Conservation (phyloP, 2,888 invertebrate species). For the Sesia bembeciformis region DNA sequence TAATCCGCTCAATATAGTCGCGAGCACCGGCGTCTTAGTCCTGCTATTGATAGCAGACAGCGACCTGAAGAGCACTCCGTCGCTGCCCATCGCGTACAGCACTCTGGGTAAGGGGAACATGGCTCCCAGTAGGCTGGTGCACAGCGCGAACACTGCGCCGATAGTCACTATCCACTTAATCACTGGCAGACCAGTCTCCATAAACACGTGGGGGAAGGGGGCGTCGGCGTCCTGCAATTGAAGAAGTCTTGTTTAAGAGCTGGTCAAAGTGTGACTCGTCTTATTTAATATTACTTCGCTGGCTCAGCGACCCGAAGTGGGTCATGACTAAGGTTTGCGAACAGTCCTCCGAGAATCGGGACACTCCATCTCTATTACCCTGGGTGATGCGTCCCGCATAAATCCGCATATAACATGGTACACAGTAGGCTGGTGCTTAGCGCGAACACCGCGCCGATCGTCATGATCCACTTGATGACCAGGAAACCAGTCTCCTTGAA, state of each 20-base stretch:
- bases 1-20: conserved; percentile 84
- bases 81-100: conserved; percentile 92
- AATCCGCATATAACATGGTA: conserved; percentile 90
- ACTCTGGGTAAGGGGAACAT: conserved; percentile 93
- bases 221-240: conserved; percentile 81
- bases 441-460: conserved; percentile 93
- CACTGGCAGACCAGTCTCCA: conserved; percentile 81
- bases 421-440: conserved; percentile 91
- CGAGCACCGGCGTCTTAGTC: conserved; percentile 86
- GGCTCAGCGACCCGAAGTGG: too few species aligned
- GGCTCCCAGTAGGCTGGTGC: conserved; percentile 89
- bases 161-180: conserved; percentile 93
- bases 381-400: conserved; percentile 72
- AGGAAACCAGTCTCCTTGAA: conserved; percentile 86
- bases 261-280: not conserved
- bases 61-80: conserved; percentile 87
- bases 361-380: too few species aligned
- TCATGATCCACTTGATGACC: conserved; percentile 90
- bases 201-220: conserved; percentile 91
- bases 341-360: too few species aligned
- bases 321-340: too few species aligned
- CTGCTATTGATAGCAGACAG: conserved; percentile 80
- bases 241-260: not conserved
- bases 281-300: not conserved
- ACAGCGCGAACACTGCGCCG: conserved; percentile 93